Base-by-base conservation (phyloP, 1,140 invertebrate genomes). In the Brachionus paranguensis region DNA sequence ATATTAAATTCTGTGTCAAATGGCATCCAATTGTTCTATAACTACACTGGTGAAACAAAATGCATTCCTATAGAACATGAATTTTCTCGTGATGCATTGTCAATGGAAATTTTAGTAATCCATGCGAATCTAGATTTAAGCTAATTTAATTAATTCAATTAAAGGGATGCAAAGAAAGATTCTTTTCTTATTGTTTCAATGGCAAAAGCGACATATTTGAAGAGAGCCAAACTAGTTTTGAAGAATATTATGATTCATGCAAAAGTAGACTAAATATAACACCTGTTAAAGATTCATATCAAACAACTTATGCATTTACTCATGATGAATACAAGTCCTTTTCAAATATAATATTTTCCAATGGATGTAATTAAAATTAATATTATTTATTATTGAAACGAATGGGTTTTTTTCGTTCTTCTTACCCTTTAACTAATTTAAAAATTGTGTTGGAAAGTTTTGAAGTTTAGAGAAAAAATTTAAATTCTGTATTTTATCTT, bases 11-110 rank as follows among this genome's bases (percentile, higher is more conserved):
- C 91, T 33, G 88, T 97, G 68, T 92, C 92, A 55, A 91, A 92
- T 86, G 93, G 93, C 0, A 83, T 95, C 10, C 92, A 91, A 79
- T 88, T 95, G 41, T 96, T 93, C 86, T 93, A 93, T 20, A 97
- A 96, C 88, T 95, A 93, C 87, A 94, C 94, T 0, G 93, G 93
- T 37, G 24, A 86, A 12, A 81, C 85, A 2, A 70, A 85, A 7
- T 89, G 88, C 85, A 85, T 88, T 20, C 84, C 87, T 83, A 84
- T 85, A 5, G 81, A 79, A 43, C 55, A 85, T 50, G 53, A 85
- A 37, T 85, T 85, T 12, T 79, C 90, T 74, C 89, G 95, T 11
- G 93, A 93, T 53, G 91, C 91, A 33, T 70, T 87, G 29, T 93
- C 92, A 5, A 97, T 95, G 95, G 27, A 37, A 10, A 72, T 72